Conservation (phyloP, 2,113 vertebrate species). For the Manacus vitellinus region DNA sequence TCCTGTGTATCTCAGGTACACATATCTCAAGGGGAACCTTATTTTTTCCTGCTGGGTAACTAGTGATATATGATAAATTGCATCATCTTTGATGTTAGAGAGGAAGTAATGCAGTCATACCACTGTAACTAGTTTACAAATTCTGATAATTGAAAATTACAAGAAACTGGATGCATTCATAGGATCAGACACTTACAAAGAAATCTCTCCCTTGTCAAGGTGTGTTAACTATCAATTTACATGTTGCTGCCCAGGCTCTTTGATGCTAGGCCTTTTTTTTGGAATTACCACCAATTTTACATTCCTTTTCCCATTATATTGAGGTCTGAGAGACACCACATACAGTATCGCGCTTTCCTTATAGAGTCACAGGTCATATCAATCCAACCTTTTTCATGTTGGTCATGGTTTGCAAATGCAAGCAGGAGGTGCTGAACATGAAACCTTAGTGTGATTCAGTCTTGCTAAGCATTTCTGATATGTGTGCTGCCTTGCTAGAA, state of each 20-base stretch:
- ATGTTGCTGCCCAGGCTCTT: not conserved
- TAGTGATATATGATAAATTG: not conserved
- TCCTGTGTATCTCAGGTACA: not conserved
- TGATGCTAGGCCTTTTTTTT: not conserved
- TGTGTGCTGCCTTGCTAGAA: not conserved
- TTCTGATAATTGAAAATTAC: not conserved
- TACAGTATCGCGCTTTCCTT: not conserved
- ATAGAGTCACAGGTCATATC: not conserved
- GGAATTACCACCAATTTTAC: not conserved
- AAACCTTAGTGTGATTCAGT: not conserved
- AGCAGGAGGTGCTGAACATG: not conserved
- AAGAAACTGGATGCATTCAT: not conserved
- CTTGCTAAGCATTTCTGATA: not conserved
- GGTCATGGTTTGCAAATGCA: not conserved
- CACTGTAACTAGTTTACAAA: not conserved
- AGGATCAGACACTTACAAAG: not conserved
- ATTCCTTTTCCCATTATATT: not conserved
- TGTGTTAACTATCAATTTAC: not conserved
- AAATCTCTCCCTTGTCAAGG: not conserved
- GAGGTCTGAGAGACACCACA: not conserved
- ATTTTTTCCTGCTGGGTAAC: not conserved
- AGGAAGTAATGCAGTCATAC: not conserved
- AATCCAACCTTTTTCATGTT: not conserved
- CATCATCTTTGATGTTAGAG: not conserved
- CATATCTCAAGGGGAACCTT: not conserved